Conservation (phyloP, 2,797 vertebrate species). For the Hoplostethus atlanticus region DNA sequence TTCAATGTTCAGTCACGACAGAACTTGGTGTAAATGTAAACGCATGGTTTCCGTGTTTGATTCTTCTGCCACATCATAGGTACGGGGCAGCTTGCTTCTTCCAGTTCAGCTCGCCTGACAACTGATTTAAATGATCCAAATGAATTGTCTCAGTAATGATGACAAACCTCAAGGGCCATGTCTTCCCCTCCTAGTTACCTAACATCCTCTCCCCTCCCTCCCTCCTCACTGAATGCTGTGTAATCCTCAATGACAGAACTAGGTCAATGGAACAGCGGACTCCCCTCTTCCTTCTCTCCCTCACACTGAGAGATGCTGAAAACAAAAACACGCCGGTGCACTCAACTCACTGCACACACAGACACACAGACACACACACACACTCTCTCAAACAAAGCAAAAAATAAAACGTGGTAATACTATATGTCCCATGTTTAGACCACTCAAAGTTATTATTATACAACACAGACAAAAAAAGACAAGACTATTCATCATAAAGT, state of each 20-base stretch:
- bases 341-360: background rate
- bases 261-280: conserved; percentile 82
- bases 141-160: conserved; percentile 43
- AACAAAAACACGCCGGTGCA: conserved; percentile 65
- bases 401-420: background rate
- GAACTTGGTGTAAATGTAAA: background rate
- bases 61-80: background rate
- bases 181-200: background rate
- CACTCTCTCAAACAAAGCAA: background rate
- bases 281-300: conserved; percentile 16
- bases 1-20: background rate
- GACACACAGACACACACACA: background rate
- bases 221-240: conserved; percentile 37
- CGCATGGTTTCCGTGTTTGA: no score
- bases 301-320: conserved; percentile 63
- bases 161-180: conserved; percentile 13
- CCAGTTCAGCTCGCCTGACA: background rate
- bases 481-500: no score
- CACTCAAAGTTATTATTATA: no score
- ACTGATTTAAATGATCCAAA: conserved; percentile 40
- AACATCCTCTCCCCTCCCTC: background rate
- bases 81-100: background rate
- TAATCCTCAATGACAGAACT: conserved; percentile 86
- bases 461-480: no score
- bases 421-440: no score